Conservation (phyloP, 2,797 vertebrate genomes). For the Hozukius guyotensis region DNA sequence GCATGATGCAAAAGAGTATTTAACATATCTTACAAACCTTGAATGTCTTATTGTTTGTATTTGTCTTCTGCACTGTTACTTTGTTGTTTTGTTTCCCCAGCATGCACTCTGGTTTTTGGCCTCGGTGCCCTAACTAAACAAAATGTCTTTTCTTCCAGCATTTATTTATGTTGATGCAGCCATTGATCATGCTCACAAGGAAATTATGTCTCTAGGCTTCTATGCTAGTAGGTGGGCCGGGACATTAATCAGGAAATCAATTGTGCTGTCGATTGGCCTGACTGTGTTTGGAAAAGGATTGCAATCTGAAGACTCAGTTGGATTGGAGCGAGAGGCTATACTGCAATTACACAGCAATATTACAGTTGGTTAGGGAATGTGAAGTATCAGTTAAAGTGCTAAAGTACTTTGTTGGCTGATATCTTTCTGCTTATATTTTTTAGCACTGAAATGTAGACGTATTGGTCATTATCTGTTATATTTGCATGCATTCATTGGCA, state of each 20-base stretch:
- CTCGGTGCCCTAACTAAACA: conserved; percentile 35
- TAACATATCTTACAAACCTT: background rate
- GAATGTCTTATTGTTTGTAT: background rate
- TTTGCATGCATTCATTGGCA: background rate
- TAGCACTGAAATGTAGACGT: conserved; percentile 4
- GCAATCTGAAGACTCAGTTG: conserved; percentile 62
- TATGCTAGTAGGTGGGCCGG: conserved; percentile 82
- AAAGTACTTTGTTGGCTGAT: conserved; percentile 8
- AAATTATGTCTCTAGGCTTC: conserved; percentile 88
- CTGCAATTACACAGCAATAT: conserved; percentile 66
- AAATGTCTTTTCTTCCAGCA: conserved; percentile 73
- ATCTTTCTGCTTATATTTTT: background rate
- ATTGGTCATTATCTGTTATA: background rate
- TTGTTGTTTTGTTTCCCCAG: background rate
- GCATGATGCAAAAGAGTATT: background rate
- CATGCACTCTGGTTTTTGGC: conserved; percentile 23
- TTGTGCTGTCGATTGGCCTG: conserved; percentile 84
- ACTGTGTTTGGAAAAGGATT: conserved; percentile 79
- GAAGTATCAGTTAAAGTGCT: conserved; percentile 26
- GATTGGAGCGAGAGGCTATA: conserved; percentile 69
- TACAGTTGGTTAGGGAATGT: conserved; percentile 40
- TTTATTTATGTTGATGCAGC: conserved; percentile 85
- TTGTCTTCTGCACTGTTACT: background rate
- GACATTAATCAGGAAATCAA: conserved; percentile 94
- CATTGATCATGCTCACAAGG: conserved; percentile 89